Evolutionary conservation across 2,797 vertebrate species (phyloP), one percentile per base, ranked within the genome.

Genomic region (Distichodus sexfasciatus): DNA sequence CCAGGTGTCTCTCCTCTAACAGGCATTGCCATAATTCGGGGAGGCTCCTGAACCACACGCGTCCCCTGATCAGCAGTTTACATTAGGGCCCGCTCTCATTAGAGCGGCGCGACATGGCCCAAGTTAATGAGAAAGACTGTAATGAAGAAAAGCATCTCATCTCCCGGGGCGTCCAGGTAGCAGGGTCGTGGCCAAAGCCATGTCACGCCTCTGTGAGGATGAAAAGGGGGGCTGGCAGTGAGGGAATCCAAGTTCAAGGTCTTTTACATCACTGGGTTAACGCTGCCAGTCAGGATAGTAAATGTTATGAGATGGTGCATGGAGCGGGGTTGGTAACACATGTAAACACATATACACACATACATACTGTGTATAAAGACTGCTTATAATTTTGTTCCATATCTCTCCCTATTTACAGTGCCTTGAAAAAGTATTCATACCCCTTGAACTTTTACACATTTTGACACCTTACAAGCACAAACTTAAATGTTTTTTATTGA

Each of bases 81-180:
- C 89, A 92, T 92, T 91, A 91, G 87, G 80, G 87, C 90, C 79
- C 85, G 21, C 87, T 89, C 90, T 93, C 91, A 92, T 93, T 94
- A 93, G 87, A 76, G 86, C 82, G 81, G 82, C 85, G 80, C 83
- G 86, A 85, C 35, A 76, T 76, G 83, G 82, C 77, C 63, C 70
- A 68, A 79, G 77, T 76, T 91, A 90, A 93, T 90, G 90, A 92
- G 87, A 81, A 81, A 71, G 24, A 51, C 74, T 82, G 86, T 89
- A 85, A 90, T 87, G 86, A 87, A 84, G 79, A 62, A 81, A 87
- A 88, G 84, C 84, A 87, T 90, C 88, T 91, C 89, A 88, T 90
- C 87, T 88, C 86, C 64, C 74, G 87, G 85, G 87, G 86, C 86
- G 86, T 76, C 48, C 84, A 87, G 86, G 85, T 90, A 88, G 72